Percentiles rank a stretch among this genome's conserved stretches.
phyloP scores from a whole-genome alignment of 1,140 invertebrate species.

The Lepidurus arcticus region DNA sequence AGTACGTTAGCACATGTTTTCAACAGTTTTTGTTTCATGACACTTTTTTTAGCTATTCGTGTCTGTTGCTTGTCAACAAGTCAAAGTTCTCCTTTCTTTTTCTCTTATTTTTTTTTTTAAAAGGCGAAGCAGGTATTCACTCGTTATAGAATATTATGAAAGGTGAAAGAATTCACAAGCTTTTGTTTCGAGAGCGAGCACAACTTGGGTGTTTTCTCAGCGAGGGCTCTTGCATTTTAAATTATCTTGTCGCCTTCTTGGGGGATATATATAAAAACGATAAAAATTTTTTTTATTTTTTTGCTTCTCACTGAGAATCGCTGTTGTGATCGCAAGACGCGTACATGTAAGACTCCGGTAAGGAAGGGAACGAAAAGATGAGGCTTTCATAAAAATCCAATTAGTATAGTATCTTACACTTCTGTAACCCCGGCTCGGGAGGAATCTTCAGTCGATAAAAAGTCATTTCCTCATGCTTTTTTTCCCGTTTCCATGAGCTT shows the following conservation, averaged over 20 bases:
- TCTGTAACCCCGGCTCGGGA: background rate
- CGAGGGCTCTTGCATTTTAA: too few relatives aligned
- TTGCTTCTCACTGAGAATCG: background rate
- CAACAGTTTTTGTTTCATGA: background rate
- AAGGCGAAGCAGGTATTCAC: background rate
- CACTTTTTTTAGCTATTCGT: background rate
- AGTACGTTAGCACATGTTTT: slow-evolving; percentile 50
- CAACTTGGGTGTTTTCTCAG: too few relatives aligned
- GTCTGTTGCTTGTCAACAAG: background rate
- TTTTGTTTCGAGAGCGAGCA: too few relatives aligned
- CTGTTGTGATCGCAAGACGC: background rate
- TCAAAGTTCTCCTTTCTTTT: background rate
- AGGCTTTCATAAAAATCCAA: slow-evolving; percentile 7
- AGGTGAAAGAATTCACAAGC: too few relatives aligned
- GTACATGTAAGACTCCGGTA: background rate
- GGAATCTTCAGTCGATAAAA: background rate
- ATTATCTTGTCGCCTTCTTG: too few relatives aligned
- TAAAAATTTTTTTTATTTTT: background rate
- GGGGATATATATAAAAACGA: too few relatives aligned
- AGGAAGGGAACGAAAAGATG: background rate
- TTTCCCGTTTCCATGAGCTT: background rate
- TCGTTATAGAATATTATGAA: background rate
- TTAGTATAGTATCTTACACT: slow-evolving; percentile 19
- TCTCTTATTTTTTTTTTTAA: background rate
- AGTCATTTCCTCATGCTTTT: background rate